Evolutionary conservation across 2,113 vertebrate species (phyloP).

Genomic region (Cyprinodon brontotheroides): DNA sequence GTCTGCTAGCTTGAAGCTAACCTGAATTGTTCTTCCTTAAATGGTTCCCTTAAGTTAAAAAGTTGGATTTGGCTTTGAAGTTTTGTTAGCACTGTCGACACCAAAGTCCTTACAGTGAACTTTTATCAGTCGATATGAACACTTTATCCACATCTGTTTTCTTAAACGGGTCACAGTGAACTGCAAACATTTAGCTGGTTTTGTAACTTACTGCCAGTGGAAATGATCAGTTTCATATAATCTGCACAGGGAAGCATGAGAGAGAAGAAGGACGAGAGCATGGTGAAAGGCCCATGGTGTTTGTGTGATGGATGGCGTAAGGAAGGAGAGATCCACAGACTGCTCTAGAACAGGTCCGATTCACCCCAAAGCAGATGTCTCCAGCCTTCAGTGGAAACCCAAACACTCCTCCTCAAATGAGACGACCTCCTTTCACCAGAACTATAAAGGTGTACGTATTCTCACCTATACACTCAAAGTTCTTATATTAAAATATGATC

Average conservation of each 20-base stretch:
- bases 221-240: conserved; percentile 30
- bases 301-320: conserved; percentile 90
- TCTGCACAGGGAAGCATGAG: conserved; percentile 85
- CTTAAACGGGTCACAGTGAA: neutral
- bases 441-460: conserved; percentile 81
- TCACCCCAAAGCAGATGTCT: conserved; percentile 83
- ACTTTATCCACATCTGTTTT: neutral
- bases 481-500: neutral
- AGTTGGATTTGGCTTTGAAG: neutral
- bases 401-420: conserved; percentile 88
- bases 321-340: conserved; percentile 81
- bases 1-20: conserved; percentile 19
- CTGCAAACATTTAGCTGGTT: neutral
- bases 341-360: conserved; percentile 83
- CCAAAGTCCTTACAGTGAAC: neutral
- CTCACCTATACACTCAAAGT: neutral
- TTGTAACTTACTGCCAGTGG: neutral
- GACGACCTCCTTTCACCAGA: conserved; percentile 76
- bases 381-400: conserved; percentile 91
- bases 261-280: conserved; percentile 81
- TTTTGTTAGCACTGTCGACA: neutral
- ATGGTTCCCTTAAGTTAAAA: neutral
- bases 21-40: neutral
- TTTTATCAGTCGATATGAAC: neutral
- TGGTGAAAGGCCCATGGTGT: conserved; percentile 84